Percentiles rank a stretch among this genome's conserved stretches.
Evolutionary conservation across 92 coral and sea anemone genomes (phyloP).

Genomic region (Heliopora coerulea): DNA sequence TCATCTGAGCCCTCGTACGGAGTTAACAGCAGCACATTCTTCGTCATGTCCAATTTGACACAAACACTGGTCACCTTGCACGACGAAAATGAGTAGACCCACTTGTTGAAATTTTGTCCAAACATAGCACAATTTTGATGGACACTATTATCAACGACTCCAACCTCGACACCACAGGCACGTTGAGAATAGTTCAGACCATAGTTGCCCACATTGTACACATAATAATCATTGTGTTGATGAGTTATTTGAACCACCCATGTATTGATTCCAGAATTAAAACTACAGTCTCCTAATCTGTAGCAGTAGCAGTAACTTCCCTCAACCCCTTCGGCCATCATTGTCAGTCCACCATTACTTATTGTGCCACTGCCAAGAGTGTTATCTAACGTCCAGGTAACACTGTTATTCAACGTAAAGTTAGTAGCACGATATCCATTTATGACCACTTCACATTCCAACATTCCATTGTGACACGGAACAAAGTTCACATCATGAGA

Average conservation of each 20-base stretch:
- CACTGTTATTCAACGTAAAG: constrained; percentile 7
- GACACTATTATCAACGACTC: too few species aligned
- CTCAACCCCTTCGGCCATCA: neutral
- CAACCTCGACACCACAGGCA: too few species aligned
- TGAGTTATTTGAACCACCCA: constrained; percentile 9
- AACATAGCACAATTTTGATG: too few species aligned
- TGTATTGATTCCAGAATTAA: constrained; percentile 17
- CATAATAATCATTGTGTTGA: too few species aligned
- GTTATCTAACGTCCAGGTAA: constrained; percentile 2
- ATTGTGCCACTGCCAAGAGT: neutral
- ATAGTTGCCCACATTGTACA: too few species aligned
- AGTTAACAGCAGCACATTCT: too few species aligned
- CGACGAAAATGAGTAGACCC: too few species aligned
- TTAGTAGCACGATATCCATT: constrained; percentile 18
- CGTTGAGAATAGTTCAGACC: too few species aligned
- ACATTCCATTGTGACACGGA: constrained; percentile 1
- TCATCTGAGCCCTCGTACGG: too few species aligned
- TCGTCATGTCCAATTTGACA: too few species aligned
- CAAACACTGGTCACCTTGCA: too few species aligned
- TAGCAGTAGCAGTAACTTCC: neutral
- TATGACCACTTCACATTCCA: constrained; percentile 4
- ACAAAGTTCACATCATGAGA: constrained; percentile 3
- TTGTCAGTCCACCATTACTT: constrained; percentile 1
- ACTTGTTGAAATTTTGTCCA: too few species aligned
- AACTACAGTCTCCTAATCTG: neutral